Evolutionary conservation across 2,113 vertebrate species (phyloP), one percentile per base, ranked within the genome.

Genomic region (Bujurquina vittata): DNA sequence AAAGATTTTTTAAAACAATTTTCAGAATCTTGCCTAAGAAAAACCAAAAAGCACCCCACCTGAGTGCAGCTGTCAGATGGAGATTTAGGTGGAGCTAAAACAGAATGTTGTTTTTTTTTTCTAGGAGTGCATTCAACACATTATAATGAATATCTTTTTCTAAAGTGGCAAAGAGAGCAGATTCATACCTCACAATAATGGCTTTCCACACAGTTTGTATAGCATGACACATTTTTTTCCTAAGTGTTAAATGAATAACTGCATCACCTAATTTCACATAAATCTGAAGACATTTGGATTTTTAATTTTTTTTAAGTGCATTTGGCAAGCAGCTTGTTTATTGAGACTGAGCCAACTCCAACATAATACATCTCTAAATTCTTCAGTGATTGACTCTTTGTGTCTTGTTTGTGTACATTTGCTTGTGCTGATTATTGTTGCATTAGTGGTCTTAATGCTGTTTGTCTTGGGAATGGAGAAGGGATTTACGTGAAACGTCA

Each of bases 41-140:
- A 81, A 43, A 86, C 87, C 86, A 84, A 67, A 77, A 69, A 69
- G 49, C 43, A 52, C 15, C 43, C 76, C 63, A 85, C 87, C 87
- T 85, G 75, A 59, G 15, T 59, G 56, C 84, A 84, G 89, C 84
- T 90, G 87, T 92, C 76, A 83, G 84, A 77, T 20, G 33, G 75
- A 61, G 90, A 91, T 88, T 90, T 86, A 83, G 63, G 82, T 80
- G 52, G 49, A 67, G 72, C 73, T 85, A 89, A 89, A 90, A 89
- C 85, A 23, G 83, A 86, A 56, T 80, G 40, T 52, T 77, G 81
- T 84, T 79, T 37, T 37, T 37, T 33, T 79, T 82, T 85, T 84
- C 55, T 23, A 20, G 65, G 35, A 55, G 62, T 54, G 84, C 57
- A 69, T 69, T 89, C 79, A 63, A 84, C 76, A 87, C 87, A 91